A percentile compares a stretch with the other conserved stretches of the same genome.
These are phyloP conservation scores for Drosophila nikananu DNA, from an alignment of 1,140 invertebrate genomes.

Conservation along the genomic window DNA sequence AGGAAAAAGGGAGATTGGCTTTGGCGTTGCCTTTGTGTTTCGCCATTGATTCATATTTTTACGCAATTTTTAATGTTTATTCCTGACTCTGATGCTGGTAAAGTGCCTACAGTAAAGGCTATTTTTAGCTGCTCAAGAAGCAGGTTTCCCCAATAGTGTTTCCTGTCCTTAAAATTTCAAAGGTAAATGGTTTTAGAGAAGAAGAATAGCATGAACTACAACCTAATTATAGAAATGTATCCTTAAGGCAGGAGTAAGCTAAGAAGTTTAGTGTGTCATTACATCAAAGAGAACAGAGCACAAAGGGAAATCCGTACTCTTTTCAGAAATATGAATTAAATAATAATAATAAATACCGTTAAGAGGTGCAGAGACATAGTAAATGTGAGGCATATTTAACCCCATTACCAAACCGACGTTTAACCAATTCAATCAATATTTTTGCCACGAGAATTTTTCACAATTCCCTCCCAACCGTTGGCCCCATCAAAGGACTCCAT, in stretches of 20 bases:
- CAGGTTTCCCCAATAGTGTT: background rate
- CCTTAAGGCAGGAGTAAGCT: background rate
- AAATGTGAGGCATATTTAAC: constrained; percentile 6
- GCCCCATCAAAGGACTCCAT: constrained; percentile 69
- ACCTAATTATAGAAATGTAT: constrained; percentile 25
- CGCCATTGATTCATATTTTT: constrained; percentile 76
- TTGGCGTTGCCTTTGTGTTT: constrained; percentile 45
- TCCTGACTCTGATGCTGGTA: background rate
- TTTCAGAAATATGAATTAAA: background rate
- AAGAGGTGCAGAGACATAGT: constrained; percentile 12
- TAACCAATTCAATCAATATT: constrained; percentile 59
- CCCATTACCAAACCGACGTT: background rate
- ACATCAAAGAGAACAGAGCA: background rate
- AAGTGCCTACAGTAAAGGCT: constrained; percentile 23
- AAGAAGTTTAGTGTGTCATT: background rate
- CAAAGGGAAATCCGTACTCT: background rate
- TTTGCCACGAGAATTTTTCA: constrained; percentile 29
- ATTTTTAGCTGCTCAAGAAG: constrained; percentile 31
- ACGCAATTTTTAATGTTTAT: constrained; percentile 55
- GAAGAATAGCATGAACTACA: background rate
- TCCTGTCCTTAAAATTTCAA: background rate
- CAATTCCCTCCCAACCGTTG: constrained; percentile 10
- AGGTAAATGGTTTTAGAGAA: background rate
- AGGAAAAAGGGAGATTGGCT: constrained; percentile 18
- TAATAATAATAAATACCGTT: too few species aligned